Percentiles rank a stretch among this genome's conserved stretches.
These are phyloP conservation scores for Nymphalis io DNA, from an alignment of 1,140 invertebrate genomes.

Conservation along the genomic window DNA sequence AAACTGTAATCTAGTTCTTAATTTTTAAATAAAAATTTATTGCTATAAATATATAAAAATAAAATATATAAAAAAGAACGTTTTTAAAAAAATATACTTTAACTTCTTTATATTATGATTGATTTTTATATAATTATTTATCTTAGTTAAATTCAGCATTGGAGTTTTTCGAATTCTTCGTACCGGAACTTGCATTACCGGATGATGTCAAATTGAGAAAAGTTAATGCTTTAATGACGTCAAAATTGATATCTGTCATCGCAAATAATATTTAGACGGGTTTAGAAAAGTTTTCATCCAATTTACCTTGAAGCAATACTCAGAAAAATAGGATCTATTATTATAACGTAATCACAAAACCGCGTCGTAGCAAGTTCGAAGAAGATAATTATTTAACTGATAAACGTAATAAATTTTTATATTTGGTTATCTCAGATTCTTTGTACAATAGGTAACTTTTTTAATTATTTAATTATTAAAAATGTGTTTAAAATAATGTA, in stretches of 20 bases:
- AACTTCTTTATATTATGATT: no score
- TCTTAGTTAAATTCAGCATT: neutral
- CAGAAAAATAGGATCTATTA: neutral
- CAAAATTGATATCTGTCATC: conserved; percentile 3
- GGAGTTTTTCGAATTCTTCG: conserved; percentile 4
- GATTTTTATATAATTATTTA: no score
- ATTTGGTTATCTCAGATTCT: no score
- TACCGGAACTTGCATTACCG: conserved; percentile 27
- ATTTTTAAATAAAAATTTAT: no score
- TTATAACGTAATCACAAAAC: neutral
- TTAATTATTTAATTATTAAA: neutral
- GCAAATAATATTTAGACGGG: conserved; percentile 5
- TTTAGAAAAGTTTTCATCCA: conserved; percentile 5
- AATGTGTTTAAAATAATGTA: neutral
- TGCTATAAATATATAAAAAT: no score
- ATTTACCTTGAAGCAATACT: neutral
- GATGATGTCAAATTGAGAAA: conserved; percentile 26
- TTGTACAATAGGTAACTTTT: no score
- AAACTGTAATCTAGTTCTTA: no score
- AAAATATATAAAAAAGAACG: no score
- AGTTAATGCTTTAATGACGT: conserved; percentile 25
- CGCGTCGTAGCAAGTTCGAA: neutral
- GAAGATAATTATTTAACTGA: neutral
- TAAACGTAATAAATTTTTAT: no score
- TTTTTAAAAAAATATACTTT: no score